phyloP scores from a whole-genome alignment of 35 echinoderm and acorn worm species.

The Apostichopus japonicus region DNA sequence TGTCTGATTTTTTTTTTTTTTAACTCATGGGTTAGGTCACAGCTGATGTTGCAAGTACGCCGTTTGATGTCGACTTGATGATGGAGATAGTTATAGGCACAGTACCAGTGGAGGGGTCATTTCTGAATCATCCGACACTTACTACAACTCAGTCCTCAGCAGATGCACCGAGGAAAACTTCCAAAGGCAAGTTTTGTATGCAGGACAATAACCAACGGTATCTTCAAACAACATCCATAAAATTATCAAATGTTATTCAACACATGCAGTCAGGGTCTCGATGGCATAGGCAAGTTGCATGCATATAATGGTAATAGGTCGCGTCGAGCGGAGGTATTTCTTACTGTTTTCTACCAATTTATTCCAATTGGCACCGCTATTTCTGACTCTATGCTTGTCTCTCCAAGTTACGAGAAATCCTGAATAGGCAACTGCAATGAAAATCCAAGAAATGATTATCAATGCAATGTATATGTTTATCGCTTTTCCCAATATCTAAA shows the following conservation, averaged over 20 bases:
- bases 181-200: background rate
- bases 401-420: background rate
- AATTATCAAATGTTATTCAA: no score
- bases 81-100: slow-evolving; percentile 86
- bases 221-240: no score
- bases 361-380: background rate
- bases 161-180: slow-evolving; percentile 6
- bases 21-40: slow-evolving; percentile 61
- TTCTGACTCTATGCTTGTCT: background rate
- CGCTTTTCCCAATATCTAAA: no score
- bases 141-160: slow-evolving; percentile 5
- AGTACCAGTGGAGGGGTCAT: slow-evolving; percentile 75
- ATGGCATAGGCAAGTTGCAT: no score
- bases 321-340: no score
- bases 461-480: no score
- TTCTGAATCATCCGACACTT: slow-evolving; percentile 41
- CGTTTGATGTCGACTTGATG: slow-evolving; percentile 96
- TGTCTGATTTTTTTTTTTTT: no score
- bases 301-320: no score
- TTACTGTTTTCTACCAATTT: no score
- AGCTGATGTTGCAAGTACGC: slow-evolving; percentile 90
- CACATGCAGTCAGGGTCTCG: no score
- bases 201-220: no score
- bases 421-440: background rate
- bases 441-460: background rate